Evolutionary conservation across 2,113 vertebrate species (phyloP).

Genomic region (Onychorhynchus coronatus): DNA sequence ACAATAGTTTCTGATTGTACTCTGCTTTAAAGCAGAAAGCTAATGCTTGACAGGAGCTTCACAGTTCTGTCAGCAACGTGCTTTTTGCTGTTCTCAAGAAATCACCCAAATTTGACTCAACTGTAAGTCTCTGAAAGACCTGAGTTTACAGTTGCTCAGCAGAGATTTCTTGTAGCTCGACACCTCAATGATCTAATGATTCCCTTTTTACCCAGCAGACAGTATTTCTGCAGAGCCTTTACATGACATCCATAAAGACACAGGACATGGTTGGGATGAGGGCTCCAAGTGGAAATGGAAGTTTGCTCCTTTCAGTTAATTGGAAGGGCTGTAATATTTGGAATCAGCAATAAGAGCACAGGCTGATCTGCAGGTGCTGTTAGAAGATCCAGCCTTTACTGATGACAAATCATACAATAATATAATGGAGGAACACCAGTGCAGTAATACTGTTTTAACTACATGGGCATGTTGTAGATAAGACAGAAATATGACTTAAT

Average conservation of each 20-base stretch:
- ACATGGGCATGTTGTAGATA: neutral
- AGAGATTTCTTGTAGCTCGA: neutral
- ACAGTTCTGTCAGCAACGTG: neutral
- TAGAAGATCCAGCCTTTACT: neutral
- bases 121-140: neutral
- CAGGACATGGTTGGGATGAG: neutral
- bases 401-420: neutral
- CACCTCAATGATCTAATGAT: neutral
- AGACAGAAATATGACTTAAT: neutral
- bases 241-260: neutral
- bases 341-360: neutral
- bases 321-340: neutral
- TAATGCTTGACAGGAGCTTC: neutral
- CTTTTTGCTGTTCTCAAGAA: neutral
- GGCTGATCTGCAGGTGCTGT: neutral
- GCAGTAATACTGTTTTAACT: neutral
- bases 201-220: neutral
- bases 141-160: neutral
- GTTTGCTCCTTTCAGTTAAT: neutral
- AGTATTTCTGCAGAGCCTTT: neutral
- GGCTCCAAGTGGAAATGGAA: neutral
- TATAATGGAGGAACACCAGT: neutral
- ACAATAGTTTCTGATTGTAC: neutral
- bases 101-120: neutral
- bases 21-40: neutral